Conservation (phyloP, 2,797 vertebrate species). For the Pseudochromis fuscus region DNA sequence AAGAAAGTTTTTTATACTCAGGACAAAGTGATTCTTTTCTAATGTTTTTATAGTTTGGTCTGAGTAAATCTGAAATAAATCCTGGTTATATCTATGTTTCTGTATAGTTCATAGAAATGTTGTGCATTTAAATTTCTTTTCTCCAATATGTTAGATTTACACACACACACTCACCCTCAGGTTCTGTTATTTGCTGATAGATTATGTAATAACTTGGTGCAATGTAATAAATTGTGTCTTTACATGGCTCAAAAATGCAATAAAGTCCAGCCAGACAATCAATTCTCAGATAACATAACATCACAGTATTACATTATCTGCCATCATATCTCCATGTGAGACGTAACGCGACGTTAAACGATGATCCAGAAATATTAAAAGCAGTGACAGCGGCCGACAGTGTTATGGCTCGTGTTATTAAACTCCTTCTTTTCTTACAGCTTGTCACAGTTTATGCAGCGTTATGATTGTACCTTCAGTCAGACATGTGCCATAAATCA, state of each 20-base stretch:
- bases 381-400: constrained; percentile 24
- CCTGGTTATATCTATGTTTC: too few species aligned
- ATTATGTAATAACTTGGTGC: constrained; percentile 63
- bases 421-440: constrained; percentile 25
- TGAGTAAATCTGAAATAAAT: too few species aligned
- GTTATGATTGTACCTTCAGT: background rate
- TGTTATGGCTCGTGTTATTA: constrained; percentile 28
- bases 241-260: constrained; percentile 63
- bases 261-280: constrained; percentile 56
- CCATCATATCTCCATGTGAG: constrained; percentile 36
- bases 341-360: constrained; percentile 43
- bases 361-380: constrained; percentile 53
- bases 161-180: constrained; percentile 1
- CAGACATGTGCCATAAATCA: constrained; percentile 26
- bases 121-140: too few species aligned
- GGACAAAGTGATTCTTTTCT: too few species aligned
- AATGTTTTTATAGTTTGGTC: too few species aligned
- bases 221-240: constrained; percentile 63
- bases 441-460: constrained; percentile 16
- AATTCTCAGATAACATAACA: constrained; percentile 58
- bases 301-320: constrained; percentile 55
- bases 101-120: too few species aligned
- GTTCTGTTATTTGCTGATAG: constrained; percentile 51
- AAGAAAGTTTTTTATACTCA: too few species aligned
- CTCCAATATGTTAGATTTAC: too few species aligned